Evolutionary conservation across 1,140 invertebrate species (phyloP).

Genomic region (Drosophila prosaltans): DNA sequence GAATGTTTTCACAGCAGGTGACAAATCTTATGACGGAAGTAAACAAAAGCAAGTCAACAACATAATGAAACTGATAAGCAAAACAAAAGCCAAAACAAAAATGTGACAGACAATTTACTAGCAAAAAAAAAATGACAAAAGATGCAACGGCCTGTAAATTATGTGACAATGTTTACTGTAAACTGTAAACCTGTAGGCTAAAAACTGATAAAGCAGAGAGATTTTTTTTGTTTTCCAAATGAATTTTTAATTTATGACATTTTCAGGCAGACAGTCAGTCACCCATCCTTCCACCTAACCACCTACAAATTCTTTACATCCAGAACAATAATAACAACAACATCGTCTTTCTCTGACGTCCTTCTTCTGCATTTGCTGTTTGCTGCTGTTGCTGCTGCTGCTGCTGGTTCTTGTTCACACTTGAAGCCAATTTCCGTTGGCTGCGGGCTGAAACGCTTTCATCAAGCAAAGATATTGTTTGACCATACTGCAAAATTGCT

Average conservation of each 20-base stretch:
- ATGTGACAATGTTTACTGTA: conserved; percentile 5
- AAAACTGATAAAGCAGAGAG: conserved; percentile 18
- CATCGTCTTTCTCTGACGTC: not conserved
- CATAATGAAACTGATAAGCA: conserved; percentile 5
- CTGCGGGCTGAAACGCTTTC: conserved; percentile 30
- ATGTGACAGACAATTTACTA: conserved; percentile 35
- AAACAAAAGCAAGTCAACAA: not conserved
- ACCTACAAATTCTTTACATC: not conserved
- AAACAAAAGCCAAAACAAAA: conserved; percentile 26
- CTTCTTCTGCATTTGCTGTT: no score
- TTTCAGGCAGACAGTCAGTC: conserved; percentile 23
- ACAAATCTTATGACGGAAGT: conserved; percentile 32
- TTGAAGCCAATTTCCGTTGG: conserved; percentile 40
- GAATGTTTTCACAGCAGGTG: conserved; percentile 26
- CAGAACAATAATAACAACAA: not conserved
- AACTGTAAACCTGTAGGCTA: conserved; percentile 7
- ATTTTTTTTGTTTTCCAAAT: conserved; percentile 20
- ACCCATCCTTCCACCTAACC: not conserved
- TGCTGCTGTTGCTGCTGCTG: not conserved
- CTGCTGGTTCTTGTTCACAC: conserved; percentile 23
- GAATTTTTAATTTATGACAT: conserved; percentile 48
- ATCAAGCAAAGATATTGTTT: conserved; percentile 42
- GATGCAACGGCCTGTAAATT: conserved; percentile 34
- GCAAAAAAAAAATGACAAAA: conserved; percentile 45
- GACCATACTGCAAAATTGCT: conserved; percentile 48